Evolutionary conservation across 2,888 invertebrate genomes (phyloP), one percentile per base, ranked within the genome.

Genomic region (Andrena fulva): DNA sequence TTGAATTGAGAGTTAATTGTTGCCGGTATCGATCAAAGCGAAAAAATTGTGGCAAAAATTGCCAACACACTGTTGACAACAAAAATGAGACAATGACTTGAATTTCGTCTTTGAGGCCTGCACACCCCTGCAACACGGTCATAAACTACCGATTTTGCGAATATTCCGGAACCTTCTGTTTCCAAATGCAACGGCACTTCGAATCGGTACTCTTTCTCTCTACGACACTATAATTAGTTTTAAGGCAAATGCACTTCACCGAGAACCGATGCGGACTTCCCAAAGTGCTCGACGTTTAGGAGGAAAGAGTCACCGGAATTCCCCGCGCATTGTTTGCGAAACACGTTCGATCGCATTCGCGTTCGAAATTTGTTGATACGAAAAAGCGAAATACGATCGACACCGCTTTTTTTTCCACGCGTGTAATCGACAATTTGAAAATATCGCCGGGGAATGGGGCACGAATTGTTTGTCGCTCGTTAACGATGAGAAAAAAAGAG

Each of bases 361-460:
- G 64, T 10, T 33, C 12, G 12, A 16, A 56, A 48, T 66, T 56
- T 42, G 54, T 56, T 31, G 56, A 74, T 42, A 42, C 35, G 67
- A 59, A 42, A 74, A 66, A 67, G 24, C n/a, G 52, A 33, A 60
- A 24, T 42, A 27, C 75, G 60, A 68, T 69, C 68, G 60, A 35
- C 27, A 52, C 69, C 29, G 24, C 10, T 48, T 29, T 63, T 35
- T 48, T 24, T 54, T 42, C 50, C 64, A 33, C 48, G 59, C 42
- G 48, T 27, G 71, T 63, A 70, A 76, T 70, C 62, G 64, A 71
- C 67, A 73, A 82, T 60, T 48, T 35, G 56, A 16, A 77, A 83
- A 71, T 74, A 62, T 82, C 62, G 33, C 20, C 27, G 31, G 27
- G 59, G 12, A 27, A 63, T 42, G 60, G 42, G 42, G n/a, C 54